A percentile compares a stretch with the other conserved stretches of the same genome.
phyloP scores from a whole-genome alignment of 2,113 vertebrate genomes.

The Ramphastos sulfuratus region DNA sequence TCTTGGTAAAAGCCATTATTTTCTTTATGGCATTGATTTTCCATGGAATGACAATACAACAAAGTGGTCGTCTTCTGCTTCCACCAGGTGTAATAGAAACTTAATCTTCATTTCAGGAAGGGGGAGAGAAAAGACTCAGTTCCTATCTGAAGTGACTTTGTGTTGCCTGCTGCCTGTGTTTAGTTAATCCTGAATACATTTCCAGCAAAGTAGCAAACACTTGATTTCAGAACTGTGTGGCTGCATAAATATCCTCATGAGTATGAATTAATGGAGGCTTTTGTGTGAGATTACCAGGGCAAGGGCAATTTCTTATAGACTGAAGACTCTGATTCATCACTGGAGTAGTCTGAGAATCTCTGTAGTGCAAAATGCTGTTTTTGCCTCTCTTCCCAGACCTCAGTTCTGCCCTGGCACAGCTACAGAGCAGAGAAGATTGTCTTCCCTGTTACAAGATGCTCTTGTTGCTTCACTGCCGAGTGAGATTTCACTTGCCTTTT shows the following conservation, averaged over 20 bases:
- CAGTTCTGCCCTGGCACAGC: background rate
- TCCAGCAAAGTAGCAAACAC: background rate
- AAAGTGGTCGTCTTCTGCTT: background rate
- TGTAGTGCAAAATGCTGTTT: background rate
- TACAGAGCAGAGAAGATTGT: fast-evolving
- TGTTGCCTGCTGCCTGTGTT: background rate
- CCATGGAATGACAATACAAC: background rate
- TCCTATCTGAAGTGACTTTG: background rate
- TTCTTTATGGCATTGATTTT: background rate
- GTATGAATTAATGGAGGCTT: background rate
- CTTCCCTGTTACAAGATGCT: background rate
- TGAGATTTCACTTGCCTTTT: background rate
- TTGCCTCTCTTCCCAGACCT: background rate
- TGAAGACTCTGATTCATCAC: background rate
- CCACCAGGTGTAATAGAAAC: background rate
- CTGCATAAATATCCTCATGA: background rate
- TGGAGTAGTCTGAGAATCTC: background rate
- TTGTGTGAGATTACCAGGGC: background rate
- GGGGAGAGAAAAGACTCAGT: background rate
- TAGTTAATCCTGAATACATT: background rate
- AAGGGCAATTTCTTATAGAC: background rate
- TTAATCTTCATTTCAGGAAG: background rate
- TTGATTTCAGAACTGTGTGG: background rate
- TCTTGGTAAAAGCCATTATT: background rate
- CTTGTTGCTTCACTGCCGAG: background rate